A percentile compares a stretch with the other conserved stretches of the same genome.
phyloP scores from a whole-genome alignment of 2,113 vertebrate genomes.

The Syrrhaptes paradoxus region DNA sequence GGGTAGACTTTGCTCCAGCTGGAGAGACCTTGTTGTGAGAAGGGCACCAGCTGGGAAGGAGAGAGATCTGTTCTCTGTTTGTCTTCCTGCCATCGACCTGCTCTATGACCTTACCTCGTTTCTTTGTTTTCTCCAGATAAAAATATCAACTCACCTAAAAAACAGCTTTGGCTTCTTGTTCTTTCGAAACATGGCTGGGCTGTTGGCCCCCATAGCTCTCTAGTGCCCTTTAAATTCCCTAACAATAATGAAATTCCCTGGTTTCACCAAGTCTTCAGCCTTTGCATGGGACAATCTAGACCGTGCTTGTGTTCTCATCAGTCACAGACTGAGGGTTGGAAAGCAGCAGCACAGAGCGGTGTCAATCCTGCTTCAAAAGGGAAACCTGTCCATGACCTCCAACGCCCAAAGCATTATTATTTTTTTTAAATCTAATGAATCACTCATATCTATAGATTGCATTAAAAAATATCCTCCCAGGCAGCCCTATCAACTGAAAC shows the following conservation, averaged over 20 bases:
- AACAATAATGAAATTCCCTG: background rate
- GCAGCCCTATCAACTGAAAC: background rate
- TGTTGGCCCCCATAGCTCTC: background rate
- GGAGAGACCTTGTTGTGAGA: slow-evolving; percentile 3
- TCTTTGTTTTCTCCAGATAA: slow-evolving; percentile 19
- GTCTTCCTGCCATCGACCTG: slow-evolving; percentile 28
- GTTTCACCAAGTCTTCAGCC: background rate
- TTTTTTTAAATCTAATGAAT: background rate
- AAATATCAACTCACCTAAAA: slow-evolving; percentile 39
- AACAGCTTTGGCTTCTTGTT: background rate
- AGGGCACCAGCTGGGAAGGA: slow-evolving; percentile 23
- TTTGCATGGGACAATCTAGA: background rate
- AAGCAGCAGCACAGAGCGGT: background rate
- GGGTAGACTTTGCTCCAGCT: slow-evolving; percentile 11
- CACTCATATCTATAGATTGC: background rate
- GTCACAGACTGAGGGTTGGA: background rate
- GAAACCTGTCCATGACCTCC: background rate
- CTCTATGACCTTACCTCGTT: background rate
- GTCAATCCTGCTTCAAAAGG: background rate
- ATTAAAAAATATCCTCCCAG: background rate
- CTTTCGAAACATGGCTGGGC: background rate
- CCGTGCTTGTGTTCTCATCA: background rate
- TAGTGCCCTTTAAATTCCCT: background rate
- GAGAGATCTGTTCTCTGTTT: background rate
- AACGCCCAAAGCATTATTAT: background rate